Base-by-base conservation (phyloP, 2,888 invertebrate species). In the Cerastoderma edule region DNA sequence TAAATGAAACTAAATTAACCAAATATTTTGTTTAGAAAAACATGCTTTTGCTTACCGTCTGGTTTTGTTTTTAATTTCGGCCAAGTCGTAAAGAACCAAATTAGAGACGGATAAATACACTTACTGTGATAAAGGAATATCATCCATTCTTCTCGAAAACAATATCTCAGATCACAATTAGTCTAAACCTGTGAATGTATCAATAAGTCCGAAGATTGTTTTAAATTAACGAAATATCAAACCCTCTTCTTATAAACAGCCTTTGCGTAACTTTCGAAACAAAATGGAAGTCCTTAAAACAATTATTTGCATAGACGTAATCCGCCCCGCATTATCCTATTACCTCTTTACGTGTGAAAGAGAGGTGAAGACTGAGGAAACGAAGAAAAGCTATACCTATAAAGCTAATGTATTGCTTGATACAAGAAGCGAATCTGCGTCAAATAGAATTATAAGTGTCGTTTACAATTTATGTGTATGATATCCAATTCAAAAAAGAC, bases 81-180 rank as follows among this genome's bases (percentile, higher is more conserved):
- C 1, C 22, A 19, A 10, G 10, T 53, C 1, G n/a, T 10, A 53
- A 53, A 53, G 16, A 19, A 8, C 24, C n/a, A 53, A 19, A 8
- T 53, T 2, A 22, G n/a, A 22, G 2, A 53, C n/a, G 24, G 10
- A 53, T 13, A 53, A 53, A 1, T 32, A 30, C 4, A 57, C 57
- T 57, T 32, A 57, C 57, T 32, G 33, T 32, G 57, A 57, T 2
- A 57, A n/a, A 30, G 57, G 57, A 32, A 57, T 57, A 57, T 57
- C 57, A 32, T 57, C 57, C 57, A 57, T 57, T 10, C 16, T 27
- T 19, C 22, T 16, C 27, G 27, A 5, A 13, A 27, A 10, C 8
- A 1, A 54, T 10, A 54, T 54, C 10, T 22, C 3, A 13, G 13
- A 10, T 2, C 24, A 27, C 16, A 54, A 24, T 24, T 28, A 27